Base-by-base conservation (phyloP, 2,113 vertebrate species). In the Tursiops truncatus region DNA sequence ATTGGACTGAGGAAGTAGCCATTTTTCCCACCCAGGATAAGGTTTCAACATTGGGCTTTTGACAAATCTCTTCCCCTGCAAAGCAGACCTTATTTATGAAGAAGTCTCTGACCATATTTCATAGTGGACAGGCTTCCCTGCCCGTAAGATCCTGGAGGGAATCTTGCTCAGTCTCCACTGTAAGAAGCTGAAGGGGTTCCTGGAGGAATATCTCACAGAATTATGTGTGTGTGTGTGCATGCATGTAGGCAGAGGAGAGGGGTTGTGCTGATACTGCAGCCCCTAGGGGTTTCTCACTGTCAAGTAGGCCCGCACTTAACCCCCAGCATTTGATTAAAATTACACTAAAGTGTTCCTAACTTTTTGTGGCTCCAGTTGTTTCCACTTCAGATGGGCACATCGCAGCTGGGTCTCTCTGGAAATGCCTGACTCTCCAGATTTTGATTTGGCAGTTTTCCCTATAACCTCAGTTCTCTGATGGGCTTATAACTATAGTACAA, bases 231-330 rank as follows among this genome's bases (percentile, higher is more conserved):
- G 77, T 38, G 77, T 58, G 21, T 38, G n/a, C 5, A 7, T 26
- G 36, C 18, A 26, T 5, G 14, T 26, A 31, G 17, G 11, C 26
- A 63, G 26, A 60, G 38, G 31, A 2, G 4, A 8, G 28, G 50
- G 4, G 1, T 25, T 36, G 15, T 41, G 62, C 4, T 25, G 18
- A 62, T 2, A 56, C 5, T 53, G 1, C 5, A n/a, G 28, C 9
- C 11, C 10, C 23, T 38, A 36, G 38, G 10, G 11, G 2, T 44
- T 90, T 79, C n/a, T 73, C 28, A 33, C 10, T 36, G 9, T 89
- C 20, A 83, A 20, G 31, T 53, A 91, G 47, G 18, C 31, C 33
- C 6, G 26, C 18, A 31, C 21, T 79, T 3, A 73, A 33, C 21
- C 14, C 47, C 26, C 0, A 80, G 11, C 31, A 41, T 65, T 53